Percentiles rank a stretch among this genome's conserved stretches.
Conservation (phyloP, 2,113 vertebrate genomes). For the Porphyrio hochstetteri region DNA sequence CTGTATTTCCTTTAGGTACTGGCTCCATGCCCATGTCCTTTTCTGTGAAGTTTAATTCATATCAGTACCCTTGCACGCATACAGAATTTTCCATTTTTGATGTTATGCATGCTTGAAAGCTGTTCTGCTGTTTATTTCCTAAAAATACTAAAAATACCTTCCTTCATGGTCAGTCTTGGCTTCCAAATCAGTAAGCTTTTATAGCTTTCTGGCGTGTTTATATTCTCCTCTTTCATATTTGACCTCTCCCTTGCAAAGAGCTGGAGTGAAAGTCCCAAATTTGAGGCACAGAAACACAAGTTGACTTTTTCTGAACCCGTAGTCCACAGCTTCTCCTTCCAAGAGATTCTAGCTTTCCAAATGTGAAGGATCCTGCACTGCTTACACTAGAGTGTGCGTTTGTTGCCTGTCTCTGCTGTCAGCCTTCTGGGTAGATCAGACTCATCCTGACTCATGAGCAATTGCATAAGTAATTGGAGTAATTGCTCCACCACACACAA, state of each 20-base stretch:
- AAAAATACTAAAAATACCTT: not conserved
- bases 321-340: not conserved
- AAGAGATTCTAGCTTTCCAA: not conserved
- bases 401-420: not conserved
- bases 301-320: not conserved
- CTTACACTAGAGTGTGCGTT: not conserved
- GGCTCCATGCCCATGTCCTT: not conserved
- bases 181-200: not conserved
- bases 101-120: not conserved
- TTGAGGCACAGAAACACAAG: not conserved
- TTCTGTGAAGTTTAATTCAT: not conserved
- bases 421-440: not conserved
- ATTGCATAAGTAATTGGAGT: not conserved
- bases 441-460: not conserved
- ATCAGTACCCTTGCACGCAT: not conserved
- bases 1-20: not conserved
- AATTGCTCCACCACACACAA: not conserved
- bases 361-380: not conserved
- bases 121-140: conserved; percentile 6
- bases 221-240: not conserved
- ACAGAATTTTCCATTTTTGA: not conserved
- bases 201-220: not conserved
- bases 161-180: not conserved
- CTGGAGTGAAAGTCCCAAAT: not conserved
- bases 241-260: not conserved